Conservation (phyloP, 2,797 vertebrate species). For the Psittacula derbiana region DNA sequence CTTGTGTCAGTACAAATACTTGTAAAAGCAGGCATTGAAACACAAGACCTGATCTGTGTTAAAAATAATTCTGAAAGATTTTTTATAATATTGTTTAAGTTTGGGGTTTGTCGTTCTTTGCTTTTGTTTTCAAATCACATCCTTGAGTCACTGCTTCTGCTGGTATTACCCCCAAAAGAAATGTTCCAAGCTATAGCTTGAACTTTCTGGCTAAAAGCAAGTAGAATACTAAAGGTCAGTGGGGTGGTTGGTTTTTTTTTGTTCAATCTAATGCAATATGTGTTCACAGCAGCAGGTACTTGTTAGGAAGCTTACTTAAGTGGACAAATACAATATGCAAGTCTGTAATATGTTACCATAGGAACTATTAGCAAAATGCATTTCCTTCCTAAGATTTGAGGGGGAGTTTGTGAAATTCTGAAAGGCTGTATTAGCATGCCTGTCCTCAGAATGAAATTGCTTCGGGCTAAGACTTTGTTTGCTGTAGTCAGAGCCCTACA, state of each 20-base stretch:
- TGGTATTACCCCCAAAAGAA: background rate
- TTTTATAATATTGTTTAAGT: background rate
- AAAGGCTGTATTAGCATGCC: background rate
- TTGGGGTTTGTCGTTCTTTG: background rate
- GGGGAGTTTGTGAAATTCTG: background rate
- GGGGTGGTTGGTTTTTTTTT: accelerated
- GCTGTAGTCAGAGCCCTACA: background rate
- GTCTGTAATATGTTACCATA: background rate
- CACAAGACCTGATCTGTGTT: background rate
- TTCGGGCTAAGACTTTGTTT: background rate
- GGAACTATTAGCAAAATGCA: background rate
- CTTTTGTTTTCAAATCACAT: background rate
- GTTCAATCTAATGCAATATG: background rate
- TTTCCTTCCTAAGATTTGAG: background rate
- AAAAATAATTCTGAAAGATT: background rate
- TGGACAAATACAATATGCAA: background rate
- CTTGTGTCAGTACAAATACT: background rate
- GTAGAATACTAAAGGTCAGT: background rate
- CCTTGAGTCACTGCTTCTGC: background rate
- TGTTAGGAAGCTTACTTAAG: background rate
- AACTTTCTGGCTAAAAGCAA: background rate
- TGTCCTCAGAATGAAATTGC: background rate
- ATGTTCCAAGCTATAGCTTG: background rate
- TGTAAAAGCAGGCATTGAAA: background rate
- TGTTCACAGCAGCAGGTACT: background rate